Evolutionary conservation across 2,113 vertebrate species (phyloP), one percentile per base, ranked within the genome.

Genomic region (Chionis minor): DNA sequence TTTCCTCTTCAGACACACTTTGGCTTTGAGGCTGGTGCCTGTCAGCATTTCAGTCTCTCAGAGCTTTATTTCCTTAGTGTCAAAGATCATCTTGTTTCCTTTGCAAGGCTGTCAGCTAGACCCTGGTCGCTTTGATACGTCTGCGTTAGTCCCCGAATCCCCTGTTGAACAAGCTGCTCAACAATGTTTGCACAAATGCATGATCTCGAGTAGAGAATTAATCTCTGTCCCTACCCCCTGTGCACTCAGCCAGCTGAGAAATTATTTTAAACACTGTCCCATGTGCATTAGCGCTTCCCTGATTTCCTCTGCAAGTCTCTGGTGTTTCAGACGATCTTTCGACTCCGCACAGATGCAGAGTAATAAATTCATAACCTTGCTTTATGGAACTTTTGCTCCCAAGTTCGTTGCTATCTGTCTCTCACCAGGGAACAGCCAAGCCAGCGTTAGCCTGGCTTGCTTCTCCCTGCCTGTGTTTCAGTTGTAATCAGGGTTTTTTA

Each of bases 11-110:
- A 67, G 73, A 78, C 71, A 61, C 6, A 4, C 51, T 58, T 94
- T 0, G 0, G n/a, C 85, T 95, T 90, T 82, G 82, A 97, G 88
- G 51, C 75, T 78, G 70, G 30, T 75, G 90, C 82, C 90, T 96
- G 91, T 95, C 94, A 95, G 86, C 65, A n/a, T 93, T 94, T 92
- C 83, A 85, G 59, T 86, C 71, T 91, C 81, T 74, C 74, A 47
- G 65, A 92, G 90, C 88, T 96, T 80, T 91, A 90, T 97, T 97
- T 97, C 63, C 59, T 97, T 63, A 5, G 9, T 94, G 92, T 94
- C 94, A 95, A 79, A 96, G 82, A 97, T 96, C 92, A 83, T 81
- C 94, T 86, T 94, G 61, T 82, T 96, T 96, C 71, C 91, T 91
- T 95, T 93, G 65, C 81, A 69, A 67, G 93, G 90, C 96, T 97